phyloP scores from a whole-genome alignment of 2,888 invertebrate genomes.

The Dorcus parallelipipedus region DNA sequence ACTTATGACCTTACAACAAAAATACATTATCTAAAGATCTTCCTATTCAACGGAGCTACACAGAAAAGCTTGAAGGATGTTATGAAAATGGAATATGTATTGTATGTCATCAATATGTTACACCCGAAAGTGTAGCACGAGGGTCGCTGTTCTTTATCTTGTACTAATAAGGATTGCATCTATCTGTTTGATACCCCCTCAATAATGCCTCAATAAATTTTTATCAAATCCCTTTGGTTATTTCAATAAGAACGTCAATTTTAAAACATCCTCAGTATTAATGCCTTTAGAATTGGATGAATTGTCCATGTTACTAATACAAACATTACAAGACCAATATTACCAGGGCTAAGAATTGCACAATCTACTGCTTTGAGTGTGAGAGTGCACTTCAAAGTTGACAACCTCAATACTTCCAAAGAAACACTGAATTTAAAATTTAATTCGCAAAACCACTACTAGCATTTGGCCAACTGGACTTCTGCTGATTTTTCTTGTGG shows the following conservation, averaged over 20 bases:
- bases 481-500: too few relatives aligned
- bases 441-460: too few relatives aligned
- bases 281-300: slow-evolving; percentile 49
- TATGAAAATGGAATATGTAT: slow-evolving; percentile 59
- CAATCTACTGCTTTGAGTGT: slow-evolving; percentile 56
- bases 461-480: too few relatives aligned
- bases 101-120: too few relatives aligned
- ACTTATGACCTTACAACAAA: slow-evolving; percentile 44
- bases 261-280: slow-evolving; percentile 40
- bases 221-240: slow-evolving; percentile 53
- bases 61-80: slow-evolving; percentile 32
- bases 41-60: slow-evolving; percentile 44
- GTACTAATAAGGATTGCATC: slow-evolving; percentile 50
- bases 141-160: slow-evolving; percentile 51
- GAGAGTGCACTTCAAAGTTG: slow-evolving; percentile 57
- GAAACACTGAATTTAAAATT: slow-evolving; percentile 29
- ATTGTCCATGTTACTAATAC: slow-evolving; percentile 55
- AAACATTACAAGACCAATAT: slow-evolving; percentile 56
- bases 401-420: slow-evolving; percentile 46
- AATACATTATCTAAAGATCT: slow-evolving; percentile 50
- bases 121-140: slow-evolving; percentile 45
- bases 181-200: slow-evolving; percentile 57
- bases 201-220: slow-evolving; percentile 56
- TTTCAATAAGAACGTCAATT: slow-evolving; percentile 48
- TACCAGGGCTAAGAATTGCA: slow-evolving; percentile 55